Percentiles rank a stretch among this genome's conserved stretches.
phyloP scores from a whole-genome alignment of 92 coral and sea anemone species.

The Bergia puertoricense region DNA sequence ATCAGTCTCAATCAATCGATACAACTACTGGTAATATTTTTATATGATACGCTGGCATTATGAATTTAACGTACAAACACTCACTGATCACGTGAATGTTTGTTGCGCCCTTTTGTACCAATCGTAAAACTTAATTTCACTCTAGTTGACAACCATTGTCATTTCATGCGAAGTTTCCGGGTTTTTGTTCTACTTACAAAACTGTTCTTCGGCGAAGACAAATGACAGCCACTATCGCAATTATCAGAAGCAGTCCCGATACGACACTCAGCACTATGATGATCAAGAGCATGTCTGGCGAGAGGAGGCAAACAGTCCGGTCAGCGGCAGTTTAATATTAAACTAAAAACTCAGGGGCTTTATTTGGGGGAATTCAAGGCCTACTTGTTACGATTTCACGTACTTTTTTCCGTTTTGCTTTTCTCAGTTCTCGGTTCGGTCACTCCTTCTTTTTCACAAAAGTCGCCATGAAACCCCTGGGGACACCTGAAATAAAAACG shows the following conservation, averaged over 20 bases:
- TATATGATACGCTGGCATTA: too few species aligned
- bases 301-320: background rate
- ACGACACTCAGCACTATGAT: slow-evolving; percentile 6
- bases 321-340: background rate
- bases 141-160: too few species aligned
- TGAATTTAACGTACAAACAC: too few species aligned
- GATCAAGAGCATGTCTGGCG: slow-evolving; percentile 11
- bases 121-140: too few species aligned
- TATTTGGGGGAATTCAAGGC: too few species aligned
- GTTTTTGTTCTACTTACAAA: background rate
- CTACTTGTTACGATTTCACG: background rate
- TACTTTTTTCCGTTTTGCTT: slow-evolving; percentile 1
- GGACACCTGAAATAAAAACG: slow-evolving; percentile 8
- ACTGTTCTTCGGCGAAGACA: slow-evolving; percentile 24
- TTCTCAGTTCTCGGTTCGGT: slow-evolving; percentile 8
- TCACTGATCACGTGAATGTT: too few species aligned
- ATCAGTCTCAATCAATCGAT: background rate
- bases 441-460: slow-evolving; percentile 21
- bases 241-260: background rate
- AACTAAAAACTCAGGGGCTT: too few species aligned
- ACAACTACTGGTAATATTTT: too few species aligned
- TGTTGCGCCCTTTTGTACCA: too few species aligned
- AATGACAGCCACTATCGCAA: background rate
- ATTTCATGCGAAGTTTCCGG: too few species aligned
- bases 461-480: slow-evolving; percentile 23